These are phyloP conservation scores for Lepus europaeus DNA, from an alignment of 2,113 vertebrate genomes.

Conservation along the genomic window DNA sequence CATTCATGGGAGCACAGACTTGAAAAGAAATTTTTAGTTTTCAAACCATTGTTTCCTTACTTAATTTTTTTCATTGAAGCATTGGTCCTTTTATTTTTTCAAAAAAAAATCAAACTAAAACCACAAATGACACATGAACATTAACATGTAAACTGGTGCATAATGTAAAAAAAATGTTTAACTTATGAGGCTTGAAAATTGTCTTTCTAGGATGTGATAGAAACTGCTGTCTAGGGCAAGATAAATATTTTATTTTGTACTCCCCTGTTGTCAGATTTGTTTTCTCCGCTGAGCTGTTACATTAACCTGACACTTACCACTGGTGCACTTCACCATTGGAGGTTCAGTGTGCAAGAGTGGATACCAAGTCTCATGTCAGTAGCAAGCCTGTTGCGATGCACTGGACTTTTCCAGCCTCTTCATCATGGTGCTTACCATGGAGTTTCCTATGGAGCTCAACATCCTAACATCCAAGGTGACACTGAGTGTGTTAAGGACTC, in stretches of 20 bases:
- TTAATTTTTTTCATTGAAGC: slow-evolving; percentile 44
- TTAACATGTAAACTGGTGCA: background rate
- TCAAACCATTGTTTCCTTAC: slow-evolving; percentile 44
- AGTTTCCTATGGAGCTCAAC: slow-evolving; percentile 54
- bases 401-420: background rate
- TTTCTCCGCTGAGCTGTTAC: background rate
- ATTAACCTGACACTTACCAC: background rate
- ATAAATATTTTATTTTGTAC: background rate
- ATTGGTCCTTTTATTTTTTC: background rate
- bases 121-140: background rate
- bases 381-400: background rate
- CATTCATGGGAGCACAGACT: background rate
- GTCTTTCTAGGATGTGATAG: background rate
- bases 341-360: background rate
- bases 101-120: background rate
- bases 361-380: background rate
- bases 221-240: background rate
- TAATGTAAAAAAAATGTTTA: background rate
- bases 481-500: slow-evolving; percentile 72
- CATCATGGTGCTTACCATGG: slow-evolving; percentile 44
- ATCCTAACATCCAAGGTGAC: slow-evolving; percentile 59
- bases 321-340: background rate
- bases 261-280: background rate
- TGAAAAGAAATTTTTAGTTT: slow-evolving; percentile 68
- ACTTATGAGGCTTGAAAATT: slow-evolving; percentile 29